A percentile compares a stretch with the other conserved stretches of the same genome.
These are phyloP conservation scores for Cydia amplana DNA, from an alignment of 1,140 invertebrate species.

Conservation along the genomic window DNA sequence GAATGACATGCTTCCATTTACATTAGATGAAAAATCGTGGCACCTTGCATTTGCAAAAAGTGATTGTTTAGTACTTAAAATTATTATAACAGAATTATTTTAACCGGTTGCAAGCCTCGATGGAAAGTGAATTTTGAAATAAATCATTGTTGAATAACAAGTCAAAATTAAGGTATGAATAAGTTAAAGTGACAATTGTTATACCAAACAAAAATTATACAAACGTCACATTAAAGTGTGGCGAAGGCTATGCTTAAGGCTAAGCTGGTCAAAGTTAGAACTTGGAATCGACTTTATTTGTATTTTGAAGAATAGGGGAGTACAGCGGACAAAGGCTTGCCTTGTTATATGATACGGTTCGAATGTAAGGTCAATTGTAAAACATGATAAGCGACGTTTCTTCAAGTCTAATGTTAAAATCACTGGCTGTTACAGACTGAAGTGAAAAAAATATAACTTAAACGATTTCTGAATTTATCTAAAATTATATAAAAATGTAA, in stretches of 20 bases:
- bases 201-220: not conserved
- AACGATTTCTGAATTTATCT: slow-evolving; percentile 1
- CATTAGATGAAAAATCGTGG: no score
- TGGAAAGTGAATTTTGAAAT: not conserved
- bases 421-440: slow-evolving; percentile 14
- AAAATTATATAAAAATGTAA: slow-evolving; percentile 15
- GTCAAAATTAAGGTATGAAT: not conserved
- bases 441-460: not conserved
- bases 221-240: not conserved
- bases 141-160: not conserved
- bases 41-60: no score
- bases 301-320: not conserved
- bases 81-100: not conserved
- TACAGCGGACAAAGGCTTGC: slow-evolving; percentile 21
- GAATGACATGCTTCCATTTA: no score
- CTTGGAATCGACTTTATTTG: not conserved
- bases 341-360: slow-evolving; percentile 20
- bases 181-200: not conserved
- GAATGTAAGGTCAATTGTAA: slow-evolving; percentile 25
- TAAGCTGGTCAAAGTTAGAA: not conserved
- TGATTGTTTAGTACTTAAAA: slow-evolving; percentile 5
- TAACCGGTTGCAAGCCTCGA: not conserved
- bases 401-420: slow-evolving; percentile 6
- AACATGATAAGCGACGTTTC: slow-evolving; percentile 19
- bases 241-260: not conserved